Percentiles rank a stretch among this genome's conserved stretches.
These are phyloP conservation scores for Odocoileus virginianus DNA, from an alignment of 2,113 vertebrate species.

Conservation along the genomic window DNA sequence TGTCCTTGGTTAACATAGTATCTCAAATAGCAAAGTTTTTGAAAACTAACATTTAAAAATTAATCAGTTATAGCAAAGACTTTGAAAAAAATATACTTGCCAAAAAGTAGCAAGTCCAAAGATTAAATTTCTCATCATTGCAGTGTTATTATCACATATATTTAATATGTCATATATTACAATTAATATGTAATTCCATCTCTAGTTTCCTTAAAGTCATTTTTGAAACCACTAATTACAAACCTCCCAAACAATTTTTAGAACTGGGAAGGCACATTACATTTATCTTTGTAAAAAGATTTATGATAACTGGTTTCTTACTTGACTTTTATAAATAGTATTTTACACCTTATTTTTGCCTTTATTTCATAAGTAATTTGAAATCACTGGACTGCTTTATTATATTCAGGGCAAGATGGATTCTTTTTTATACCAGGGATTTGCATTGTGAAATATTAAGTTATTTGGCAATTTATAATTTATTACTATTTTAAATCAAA, in stretches of 20 bases:
- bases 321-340: constrained; percentile 68
- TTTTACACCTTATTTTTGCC: constrained; percentile 60
- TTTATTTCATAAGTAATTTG: constrained; percentile 65
- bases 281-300: constrained; percentile 64
- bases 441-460: constrained; percentile 57
- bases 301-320: constrained; percentile 63
- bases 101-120: constrained; percentile 31
- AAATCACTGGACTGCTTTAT: constrained; percentile 60
- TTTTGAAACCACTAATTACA: constrained; percentile 57
- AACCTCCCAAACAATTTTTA: constrained; percentile 44
- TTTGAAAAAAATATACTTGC: constrained; percentile 44
- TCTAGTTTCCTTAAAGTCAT: constrained; percentile 34
- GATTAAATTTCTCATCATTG: not conserved
- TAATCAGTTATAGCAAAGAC: not conserved
- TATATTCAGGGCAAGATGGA: constrained; percentile 50
- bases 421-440: constrained; percentile 53
- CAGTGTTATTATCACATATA: constrained; percentile 50
- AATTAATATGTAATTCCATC: constrained; percentile 1
- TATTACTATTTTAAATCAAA: constrained; percentile 80
- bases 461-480: constrained; percentile 66
- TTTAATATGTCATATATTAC: constrained; percentile 30
- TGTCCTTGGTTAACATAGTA: not conserved
- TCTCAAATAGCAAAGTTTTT: constrained; percentile 14
- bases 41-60: constrained; percentile 38
- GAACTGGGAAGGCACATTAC: constrained; percentile 12